Percentiles rank a stretch among this genome's conserved stretches.
Evolutionary conservation across 2,888 invertebrate species (phyloP).

Genomic region (Achlya flavicornis): DNA sequence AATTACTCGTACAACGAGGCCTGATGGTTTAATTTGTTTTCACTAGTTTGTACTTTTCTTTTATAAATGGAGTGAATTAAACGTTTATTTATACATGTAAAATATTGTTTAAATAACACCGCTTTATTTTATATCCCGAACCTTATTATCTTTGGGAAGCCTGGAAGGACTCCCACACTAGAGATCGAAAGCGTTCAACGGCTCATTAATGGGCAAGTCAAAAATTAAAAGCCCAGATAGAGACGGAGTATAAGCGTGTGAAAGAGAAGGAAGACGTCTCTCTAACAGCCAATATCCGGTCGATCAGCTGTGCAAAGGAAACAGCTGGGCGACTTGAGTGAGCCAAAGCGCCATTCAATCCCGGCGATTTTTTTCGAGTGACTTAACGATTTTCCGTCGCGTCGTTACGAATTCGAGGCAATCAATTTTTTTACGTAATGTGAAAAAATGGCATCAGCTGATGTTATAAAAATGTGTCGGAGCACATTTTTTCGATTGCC

Average conservation of each 20-base stretch:
- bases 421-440: slow-evolving; percentile 45
- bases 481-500: slow-evolving; percentile 39
- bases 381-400: slow-evolving; percentile 57
- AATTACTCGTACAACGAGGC: slow-evolving; percentile 49
- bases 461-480: slow-evolving; percentile 46
- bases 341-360: slow-evolving; percentile 63
- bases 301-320: slow-evolving; percentile 81
- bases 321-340: slow-evolving; percentile 73
- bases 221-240: slow-evolving; percentile 61
- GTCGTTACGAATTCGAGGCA: slow-evolving; percentile 49
- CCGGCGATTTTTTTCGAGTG: slow-evolving; percentile 61
- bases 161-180: slow-evolving; percentile 7
- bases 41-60: slow-evolving; percentile 26
- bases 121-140: too few relatives aligned
- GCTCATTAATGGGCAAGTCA: slow-evolving; percentile 63
- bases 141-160: neutral
- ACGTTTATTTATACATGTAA: slow-evolving; percentile 1
- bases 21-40: slow-evolving; percentile 29
- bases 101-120: too few relatives aligned
- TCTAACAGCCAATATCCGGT: slow-evolving; percentile 80
- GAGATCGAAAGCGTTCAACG: slow-evolving; percentile 43
- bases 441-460: slow-evolving; percentile 49
- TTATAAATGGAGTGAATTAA: slow-evolving; percentile 3
- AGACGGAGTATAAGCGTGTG: slow-evolving; percentile 44
- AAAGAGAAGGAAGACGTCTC: slow-evolving; percentile 52